Percentiles rank a stretch among this genome's conserved stretches.
These are phyloP conservation scores for Pogonomyrmex barbatus DNA, from an alignment of 1,140 invertebrate genomes.

Conservation along the genomic window DNA sequence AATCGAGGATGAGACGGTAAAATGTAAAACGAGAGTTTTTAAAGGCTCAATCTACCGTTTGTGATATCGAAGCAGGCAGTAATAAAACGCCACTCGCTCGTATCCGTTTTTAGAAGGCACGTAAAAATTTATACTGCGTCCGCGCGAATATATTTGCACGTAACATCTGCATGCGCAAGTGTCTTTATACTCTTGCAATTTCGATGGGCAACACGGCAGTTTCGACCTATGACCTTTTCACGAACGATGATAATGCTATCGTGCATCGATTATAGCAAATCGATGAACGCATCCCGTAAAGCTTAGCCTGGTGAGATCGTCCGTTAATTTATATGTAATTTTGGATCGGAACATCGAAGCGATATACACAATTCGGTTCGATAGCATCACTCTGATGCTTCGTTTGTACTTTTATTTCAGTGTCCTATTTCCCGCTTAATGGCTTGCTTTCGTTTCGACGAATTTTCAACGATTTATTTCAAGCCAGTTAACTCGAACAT, in stretches of 20 bases:
- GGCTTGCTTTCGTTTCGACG: neutral
- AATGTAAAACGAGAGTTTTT: constrained; percentile 16
- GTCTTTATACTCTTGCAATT: constrained; percentile 46
- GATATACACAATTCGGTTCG: neutral
- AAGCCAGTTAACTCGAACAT: constrained; percentile 23
- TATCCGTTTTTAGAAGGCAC: neutral
- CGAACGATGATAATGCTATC: constrained; percentile 36
- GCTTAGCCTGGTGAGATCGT: constrained; percentile 49
- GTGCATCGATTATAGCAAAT: constrained; percentile 59
- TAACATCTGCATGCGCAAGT: neutral
- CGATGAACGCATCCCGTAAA: constrained; percentile 34
- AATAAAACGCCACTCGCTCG: constrained; percentile 1
- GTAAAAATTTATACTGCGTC: constrained; percentile 60
- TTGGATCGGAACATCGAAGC: neutral
- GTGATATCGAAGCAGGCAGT: constrained; percentile 12
- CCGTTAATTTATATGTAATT: constrained; percentile 66
- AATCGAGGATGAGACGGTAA: neutral
- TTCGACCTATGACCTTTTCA: constrained; percentile 66
- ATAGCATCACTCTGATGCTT: constrained; percentile 14
- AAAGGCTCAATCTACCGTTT: neutral
- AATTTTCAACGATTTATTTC: constrained; percentile 26
- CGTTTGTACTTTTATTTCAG: constrained; percentile 26
- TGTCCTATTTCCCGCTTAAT: constrained; percentile 36
- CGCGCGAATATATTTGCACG: constrained; percentile 35
- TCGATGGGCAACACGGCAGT: constrained; percentile 1